Conservation (phyloP, 2,888 invertebrate species). For the Trissolcus japonicus region DNA sequence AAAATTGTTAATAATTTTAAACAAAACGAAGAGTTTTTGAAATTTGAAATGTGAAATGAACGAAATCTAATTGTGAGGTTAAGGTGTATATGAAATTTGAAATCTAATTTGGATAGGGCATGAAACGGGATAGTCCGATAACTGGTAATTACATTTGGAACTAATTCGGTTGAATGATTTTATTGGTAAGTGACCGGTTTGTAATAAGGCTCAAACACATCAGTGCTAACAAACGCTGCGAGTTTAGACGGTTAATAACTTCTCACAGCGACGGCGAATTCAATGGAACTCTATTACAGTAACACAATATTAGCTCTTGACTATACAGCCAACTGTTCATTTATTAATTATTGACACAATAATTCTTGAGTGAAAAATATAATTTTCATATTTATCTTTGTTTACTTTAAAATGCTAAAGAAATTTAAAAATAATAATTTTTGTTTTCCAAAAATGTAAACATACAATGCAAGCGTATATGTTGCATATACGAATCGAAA, state of each 20-base stretch:
- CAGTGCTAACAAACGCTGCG: slow-evolving; percentile 18
- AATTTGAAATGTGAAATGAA: too few relatives aligned
- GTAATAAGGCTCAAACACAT: slow-evolving; percentile 30
- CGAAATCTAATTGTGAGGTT: too few relatives aligned
- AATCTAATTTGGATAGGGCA: too few relatives aligned
- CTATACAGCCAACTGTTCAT: slow-evolving; percentile 22
- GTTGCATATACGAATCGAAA: too few relatives aligned
- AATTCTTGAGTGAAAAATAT: not conserved
- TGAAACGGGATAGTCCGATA: not conserved
- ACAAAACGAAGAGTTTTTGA: too few relatives aligned
- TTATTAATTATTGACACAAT: slow-evolving; percentile 35
- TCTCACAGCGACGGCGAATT: not conserved
- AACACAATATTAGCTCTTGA: slow-evolving; percentile 35
- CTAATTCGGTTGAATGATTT: slow-evolving; percentile 21
- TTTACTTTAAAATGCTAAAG: too few relatives aligned
- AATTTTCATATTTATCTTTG: too few relatives aligned
- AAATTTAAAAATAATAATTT: too few relatives aligned
- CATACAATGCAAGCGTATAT: too few relatives aligned
- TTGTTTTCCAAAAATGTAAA: too few relatives aligned
- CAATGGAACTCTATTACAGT: slow-evolving; percentile 34
- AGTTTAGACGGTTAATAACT: slow-evolving; percentile 34
- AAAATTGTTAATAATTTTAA: too few relatives aligned
- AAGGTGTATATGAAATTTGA: too few relatives aligned
- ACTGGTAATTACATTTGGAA: slow-evolving; percentile 30
- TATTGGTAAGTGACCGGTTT: slow-evolving; percentile 23